Base-by-base conservation (phyloP, 2,797 vertebrate species). In the Avahi laniger region DNA sequence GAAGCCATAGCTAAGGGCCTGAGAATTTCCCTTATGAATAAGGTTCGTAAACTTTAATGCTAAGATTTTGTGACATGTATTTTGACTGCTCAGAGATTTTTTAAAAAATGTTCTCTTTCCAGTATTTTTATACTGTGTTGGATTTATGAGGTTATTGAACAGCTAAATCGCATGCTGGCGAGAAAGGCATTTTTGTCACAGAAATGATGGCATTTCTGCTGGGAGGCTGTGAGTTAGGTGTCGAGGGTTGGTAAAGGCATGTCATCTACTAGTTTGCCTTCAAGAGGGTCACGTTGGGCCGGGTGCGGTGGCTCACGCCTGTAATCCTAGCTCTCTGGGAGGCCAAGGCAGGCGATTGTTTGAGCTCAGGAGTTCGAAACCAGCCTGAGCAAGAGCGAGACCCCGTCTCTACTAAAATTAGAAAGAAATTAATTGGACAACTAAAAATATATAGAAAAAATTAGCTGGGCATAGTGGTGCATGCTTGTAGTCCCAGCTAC, bases 31-130 rank as follows among this genome's bases (percentile, higher is more conserved):
- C 69, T 97, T 72, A 38, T 38, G 35, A 90, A 63, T 70, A 73
- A 90, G 85, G 12, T 81, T 92, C 72, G 61, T 67, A 82, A 96
- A 92, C 28, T n/a, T 93, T 35, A 94, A 57, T 59, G 41, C 50
- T 70, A 87, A 67, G 89, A 79, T 73, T 94, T 95, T 79, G 81
- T 50, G 65, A 52, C 28, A 48, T 28, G 9, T 79, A 72, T 69
- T 93, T 93, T 59, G 86, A 79, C 63, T 75, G 63, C 63, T 76
- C 24, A 13, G 75, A 89, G 89, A 46, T 63, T 91, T 90, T 80
- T 7, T 41, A 85, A 81, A 75, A 87, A 59, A 30, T 30, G 8
- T 90, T 96, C 65, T 78, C 79, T 94, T 91, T 91, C 46, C 78
- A 22, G 30, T 70, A 70, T 91, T 93, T 94, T 94, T 69, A 67